Evolutionary conservation across 2,888 invertebrate species (phyloP).

Genomic region (Pheosia gnoma): DNA sequence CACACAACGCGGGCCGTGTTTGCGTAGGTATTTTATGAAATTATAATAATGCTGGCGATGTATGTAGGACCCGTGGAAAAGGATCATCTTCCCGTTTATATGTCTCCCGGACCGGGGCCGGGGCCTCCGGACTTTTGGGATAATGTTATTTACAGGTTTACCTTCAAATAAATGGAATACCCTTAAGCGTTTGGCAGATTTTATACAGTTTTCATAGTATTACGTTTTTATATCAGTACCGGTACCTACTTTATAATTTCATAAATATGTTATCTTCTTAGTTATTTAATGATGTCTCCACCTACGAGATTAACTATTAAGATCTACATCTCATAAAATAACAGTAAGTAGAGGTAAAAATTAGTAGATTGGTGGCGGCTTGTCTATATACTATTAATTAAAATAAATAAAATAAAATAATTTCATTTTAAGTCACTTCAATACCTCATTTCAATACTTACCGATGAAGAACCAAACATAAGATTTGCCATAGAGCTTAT

Average conservation of each 20-base stretch:
- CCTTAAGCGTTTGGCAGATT: slow-evolving; percentile 21
- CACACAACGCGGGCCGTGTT: slow-evolving; percentile 12
- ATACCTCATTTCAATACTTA: slow-evolving; percentile 67
- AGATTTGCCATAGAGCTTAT: slow-evolving; percentile 95
- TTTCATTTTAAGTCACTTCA: too few relatives aligned
- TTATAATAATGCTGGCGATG: slow-evolving; percentile 41
- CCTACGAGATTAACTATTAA: too few relatives aligned
- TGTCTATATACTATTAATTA: too few relatives aligned
- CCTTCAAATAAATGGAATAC: slow-evolving; percentile 35
- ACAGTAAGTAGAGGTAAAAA: neutral
- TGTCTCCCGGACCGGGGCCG: slow-evolving; percentile 26
- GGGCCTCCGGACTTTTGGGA: slow-evolving; percentile 34
- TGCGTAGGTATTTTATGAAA: slow-evolving; percentile 36
- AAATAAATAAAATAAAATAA: too few relatives aligned
- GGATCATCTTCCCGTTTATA: slow-evolving; percentile 48
- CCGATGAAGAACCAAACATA: slow-evolving; percentile 99
- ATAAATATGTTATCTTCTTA: neutral
- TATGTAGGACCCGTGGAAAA: slow-evolving; percentile 31
- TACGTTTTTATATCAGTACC: slow-evolving; percentile 7
- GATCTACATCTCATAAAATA: neutral
- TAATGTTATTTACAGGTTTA: slow-evolving; percentile 48
- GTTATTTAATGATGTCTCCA: neutral
- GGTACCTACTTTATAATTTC: neutral
- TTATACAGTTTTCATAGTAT: slow-evolving; percentile 22
- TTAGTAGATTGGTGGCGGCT: too few relatives aligned